Evolutionary conservation across 2,113 vertebrate genomes (phyloP).

Genomic region (Cervus canadensis): DNA sequence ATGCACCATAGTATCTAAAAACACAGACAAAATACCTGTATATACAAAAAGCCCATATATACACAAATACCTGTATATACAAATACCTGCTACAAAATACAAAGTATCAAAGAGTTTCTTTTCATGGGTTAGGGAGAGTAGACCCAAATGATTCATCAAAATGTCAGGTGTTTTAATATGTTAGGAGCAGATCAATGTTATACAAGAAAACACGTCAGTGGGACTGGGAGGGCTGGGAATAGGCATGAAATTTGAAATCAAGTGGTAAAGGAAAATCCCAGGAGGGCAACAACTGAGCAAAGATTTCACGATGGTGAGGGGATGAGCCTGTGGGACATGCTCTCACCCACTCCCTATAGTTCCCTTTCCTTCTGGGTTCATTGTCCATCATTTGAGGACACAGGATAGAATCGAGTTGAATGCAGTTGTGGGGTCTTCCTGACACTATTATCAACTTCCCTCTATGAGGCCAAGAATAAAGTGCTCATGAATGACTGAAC

Average conservation of each 20-base stretch:
- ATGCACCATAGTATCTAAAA: neutral
- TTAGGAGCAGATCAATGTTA: neutral
- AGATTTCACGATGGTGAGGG: neutral
- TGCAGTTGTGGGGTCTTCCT: neutral
- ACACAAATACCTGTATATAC: neutral
- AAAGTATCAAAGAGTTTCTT: neutral
- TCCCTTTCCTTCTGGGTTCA: neutral
- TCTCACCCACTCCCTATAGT: no score
- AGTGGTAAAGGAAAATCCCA: neutral
- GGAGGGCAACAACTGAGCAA: neutral
- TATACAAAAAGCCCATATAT: neutral
- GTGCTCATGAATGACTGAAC: neutral
- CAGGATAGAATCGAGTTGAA: neutral
- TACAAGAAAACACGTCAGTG: neutral
- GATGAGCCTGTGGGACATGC: fast-evolving
- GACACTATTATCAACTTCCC: neutral
- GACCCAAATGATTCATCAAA: neutral
- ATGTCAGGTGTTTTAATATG: neutral
- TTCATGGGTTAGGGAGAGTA: neutral
- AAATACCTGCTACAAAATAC: neutral
- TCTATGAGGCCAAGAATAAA: neutral
- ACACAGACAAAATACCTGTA: neutral
- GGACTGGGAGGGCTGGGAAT: neutral
- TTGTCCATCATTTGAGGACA: neutral
- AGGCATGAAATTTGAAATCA: neutral